Conservation (phyloP, 2,888 invertebrate species). For the Epinotia demarniana region DNA sequence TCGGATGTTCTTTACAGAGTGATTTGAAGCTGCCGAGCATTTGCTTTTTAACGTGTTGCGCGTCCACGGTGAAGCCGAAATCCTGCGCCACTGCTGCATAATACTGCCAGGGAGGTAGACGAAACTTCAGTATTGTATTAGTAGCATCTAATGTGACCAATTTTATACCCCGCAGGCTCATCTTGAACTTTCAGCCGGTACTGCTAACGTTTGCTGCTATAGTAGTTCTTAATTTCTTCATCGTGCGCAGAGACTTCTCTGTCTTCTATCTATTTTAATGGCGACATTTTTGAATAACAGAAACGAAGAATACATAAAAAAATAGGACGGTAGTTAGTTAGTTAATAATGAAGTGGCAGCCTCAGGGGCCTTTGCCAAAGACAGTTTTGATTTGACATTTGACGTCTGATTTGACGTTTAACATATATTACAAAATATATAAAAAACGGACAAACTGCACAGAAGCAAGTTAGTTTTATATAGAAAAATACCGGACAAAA, state of each 20-base stretch:
- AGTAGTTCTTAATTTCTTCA: slow-evolving; percentile 31
- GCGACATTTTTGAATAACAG: slow-evolving; percentile 28
- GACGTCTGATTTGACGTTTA: no score
- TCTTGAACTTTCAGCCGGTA: slow-evolving; percentile 49
- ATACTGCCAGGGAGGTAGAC: slow-evolving; percentile 88
- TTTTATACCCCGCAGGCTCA: slow-evolving; percentile 80
- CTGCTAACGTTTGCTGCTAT: slow-evolving; percentile 17
- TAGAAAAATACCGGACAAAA: no score
- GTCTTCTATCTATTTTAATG: slow-evolving; percentile 18
- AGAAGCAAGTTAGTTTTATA: no score
- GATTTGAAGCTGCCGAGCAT: slow-evolving; percentile 87
- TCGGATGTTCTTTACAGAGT: slow-evolving; percentile 89
- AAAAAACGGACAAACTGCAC: no score
- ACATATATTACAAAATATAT: no score
- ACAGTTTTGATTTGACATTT: no score
- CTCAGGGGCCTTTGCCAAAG: no score
- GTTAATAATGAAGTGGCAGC: no score
- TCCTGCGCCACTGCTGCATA: slow-evolving; percentile 89
- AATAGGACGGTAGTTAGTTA: no score
- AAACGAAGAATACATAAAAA: slow-evolving; percentile 28
- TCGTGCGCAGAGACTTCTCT: slow-evolving; percentile 10
- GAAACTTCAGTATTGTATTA: slow-evolving; percentile 91
- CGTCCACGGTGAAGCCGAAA: slow-evolving; percentile 87
- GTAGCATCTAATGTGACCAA: slow-evolving; percentile 95
- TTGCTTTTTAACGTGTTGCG: slow-evolving; percentile 81